A percentile compares a stretch with the other conserved stretches of the same genome.
phyloP scores from a whole-genome alignment of 1,140 invertebrate genomes.

The Zaprionus africanus region DNA sequence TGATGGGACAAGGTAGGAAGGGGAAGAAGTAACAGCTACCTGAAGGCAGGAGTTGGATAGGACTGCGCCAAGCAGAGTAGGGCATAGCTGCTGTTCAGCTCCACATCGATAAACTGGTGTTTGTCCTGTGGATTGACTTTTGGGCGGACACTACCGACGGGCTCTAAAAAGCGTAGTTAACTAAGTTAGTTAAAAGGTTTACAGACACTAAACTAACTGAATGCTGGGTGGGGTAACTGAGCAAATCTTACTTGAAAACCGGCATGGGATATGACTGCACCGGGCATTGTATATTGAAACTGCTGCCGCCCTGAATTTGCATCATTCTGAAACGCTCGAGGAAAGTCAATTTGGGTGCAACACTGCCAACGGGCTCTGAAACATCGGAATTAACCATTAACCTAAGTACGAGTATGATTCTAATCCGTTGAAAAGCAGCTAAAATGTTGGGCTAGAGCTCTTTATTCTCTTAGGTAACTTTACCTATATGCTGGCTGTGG shows the following conservation, averaged over 20 bases:
- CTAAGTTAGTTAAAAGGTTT: neutral
- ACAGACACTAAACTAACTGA: slow-evolving; percentile 22
- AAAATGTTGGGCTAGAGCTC: slow-evolving; percentile 45
- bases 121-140: slow-evolving; percentile 86
- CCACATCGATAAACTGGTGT: slow-evolving; percentile 86
- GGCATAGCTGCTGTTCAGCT: slow-evolving; percentile 88
- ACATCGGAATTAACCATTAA: neutral
- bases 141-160: slow-evolving; percentile 90
- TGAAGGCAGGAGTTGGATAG: slow-evolving; percentile 89
- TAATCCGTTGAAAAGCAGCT: neutral
- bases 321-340: slow-evolving; percentile 84
- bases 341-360: slow-evolving; percentile 85
- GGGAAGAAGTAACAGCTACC: slow-evolving; percentile 85
- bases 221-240: slow-evolving; percentile 19
- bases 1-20: slow-evolving; percentile 13
- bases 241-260: slow-evolving; percentile 85
- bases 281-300: slow-evolving; percentile 87
- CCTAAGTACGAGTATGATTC: neutral
- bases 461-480: neutral
- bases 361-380: slow-evolving; percentile 84
- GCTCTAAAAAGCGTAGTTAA: slow-evolving; percentile 86
- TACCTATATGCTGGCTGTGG: slow-evolving; percentile 88
- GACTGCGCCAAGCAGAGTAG: slow-evolving; percentile 87
- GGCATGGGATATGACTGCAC: slow-evolving; percentile 90
- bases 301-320: slow-evolving; percentile 71